phyloP scores from a whole-genome alignment of 2,888 invertebrate genomes.

The Dasypolia templi region DNA sequence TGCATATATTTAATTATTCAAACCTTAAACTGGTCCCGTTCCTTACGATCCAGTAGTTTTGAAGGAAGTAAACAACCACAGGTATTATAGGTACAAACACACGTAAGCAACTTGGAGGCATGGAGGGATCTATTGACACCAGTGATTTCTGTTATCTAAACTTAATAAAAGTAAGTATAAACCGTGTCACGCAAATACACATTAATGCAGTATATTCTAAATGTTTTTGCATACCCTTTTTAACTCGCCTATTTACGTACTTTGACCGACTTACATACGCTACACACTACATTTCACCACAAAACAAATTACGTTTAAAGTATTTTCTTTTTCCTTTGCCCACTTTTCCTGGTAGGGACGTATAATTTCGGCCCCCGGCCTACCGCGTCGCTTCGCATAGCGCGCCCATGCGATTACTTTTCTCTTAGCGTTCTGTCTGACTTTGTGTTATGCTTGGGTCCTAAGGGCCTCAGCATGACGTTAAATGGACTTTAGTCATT shows the following conservation, averaged over 20 bases:
- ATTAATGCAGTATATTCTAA: conserved; percentile 17
- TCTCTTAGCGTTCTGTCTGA: too few relatives aligned
- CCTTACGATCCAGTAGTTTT: neutral
- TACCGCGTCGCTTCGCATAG: too few relatives aligned
- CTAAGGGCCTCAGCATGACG: too few relatives aligned
- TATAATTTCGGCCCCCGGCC: too few relatives aligned
- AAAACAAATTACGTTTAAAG: conserved; percentile 29
- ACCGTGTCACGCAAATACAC: neutral
- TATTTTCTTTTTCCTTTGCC: conserved; percentile 18
- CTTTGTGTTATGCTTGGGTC: too few relatives aligned
- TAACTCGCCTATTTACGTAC: conserved; percentile 24
- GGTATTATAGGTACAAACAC: too few relatives aligned
- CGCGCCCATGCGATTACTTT: too few relatives aligned
- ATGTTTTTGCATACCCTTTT: conserved; percentile 29
- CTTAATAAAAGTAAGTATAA: neutral
- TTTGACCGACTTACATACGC: conserved; percentile 40
- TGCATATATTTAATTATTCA: neutral
- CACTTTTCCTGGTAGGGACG: neutral
- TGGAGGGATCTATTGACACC: neutral
- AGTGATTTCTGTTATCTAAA: neutral
- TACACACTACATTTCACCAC: conserved; percentile 17
- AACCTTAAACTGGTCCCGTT: neutral
- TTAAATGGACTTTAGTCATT: too few relatives aligned
- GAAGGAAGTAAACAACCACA: too few relatives aligned
- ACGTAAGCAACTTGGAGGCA: neutral